phyloP scores from a whole-genome alignment of 1,140 invertebrate genomes.

The honey bee (Apis mellifera) region DNA sequence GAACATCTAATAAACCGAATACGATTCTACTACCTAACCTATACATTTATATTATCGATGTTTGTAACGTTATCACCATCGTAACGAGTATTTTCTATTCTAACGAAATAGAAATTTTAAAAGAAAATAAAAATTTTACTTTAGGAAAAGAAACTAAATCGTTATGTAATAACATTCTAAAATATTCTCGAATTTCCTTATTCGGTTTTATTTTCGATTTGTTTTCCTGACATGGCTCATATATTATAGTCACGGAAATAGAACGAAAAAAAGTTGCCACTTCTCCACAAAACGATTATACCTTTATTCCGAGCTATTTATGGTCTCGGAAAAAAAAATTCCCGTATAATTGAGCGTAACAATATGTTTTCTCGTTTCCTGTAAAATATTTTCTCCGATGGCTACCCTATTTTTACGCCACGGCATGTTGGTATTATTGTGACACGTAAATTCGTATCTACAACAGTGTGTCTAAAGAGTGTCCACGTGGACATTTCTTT shows the following conservation, averaged over 20 bases:
- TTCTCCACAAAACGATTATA: neutral
- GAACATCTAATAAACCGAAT: neutral
- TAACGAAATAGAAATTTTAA: neutral
- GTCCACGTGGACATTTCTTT: conserved; percentile 37
- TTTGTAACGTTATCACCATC: neutral
- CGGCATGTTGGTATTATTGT: neutral
- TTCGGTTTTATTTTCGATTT: neutral
- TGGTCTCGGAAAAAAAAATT: neutral
- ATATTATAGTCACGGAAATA: neutral
- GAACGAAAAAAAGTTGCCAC: neutral
- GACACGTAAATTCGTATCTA: conserved; percentile 3
- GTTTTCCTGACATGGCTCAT: neutral
- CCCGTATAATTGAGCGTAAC: neutral
- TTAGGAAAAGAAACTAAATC: neutral
- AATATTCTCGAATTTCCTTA: neutral
- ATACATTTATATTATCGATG: neutral
- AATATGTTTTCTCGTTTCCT: neutral
- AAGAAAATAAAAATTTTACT: neutral
- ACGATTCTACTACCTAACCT: neutral
- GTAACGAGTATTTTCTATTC: neutral
- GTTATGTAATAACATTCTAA: neutral
- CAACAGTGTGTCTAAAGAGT: neutral
- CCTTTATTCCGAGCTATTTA: neutral
- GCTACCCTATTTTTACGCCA: conserved; percentile 12
- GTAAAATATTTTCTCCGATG: neutral